phyloP scores from a whole-genome alignment of 1,140 invertebrate genomes.

The Halictus rubicundus region DNA sequence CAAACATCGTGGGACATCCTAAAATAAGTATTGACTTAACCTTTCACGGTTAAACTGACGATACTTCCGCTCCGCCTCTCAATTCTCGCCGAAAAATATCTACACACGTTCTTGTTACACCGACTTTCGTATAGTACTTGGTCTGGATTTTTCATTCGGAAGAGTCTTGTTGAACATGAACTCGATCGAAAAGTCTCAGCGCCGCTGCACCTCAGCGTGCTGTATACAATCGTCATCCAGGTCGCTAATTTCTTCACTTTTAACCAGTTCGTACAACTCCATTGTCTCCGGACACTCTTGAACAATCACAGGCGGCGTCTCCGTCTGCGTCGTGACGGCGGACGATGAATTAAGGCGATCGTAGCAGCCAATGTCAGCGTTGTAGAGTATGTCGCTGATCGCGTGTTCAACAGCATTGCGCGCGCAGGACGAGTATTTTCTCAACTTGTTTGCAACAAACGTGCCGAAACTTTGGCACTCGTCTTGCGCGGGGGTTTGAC shows the following conservation, averaged over 20 bases:
- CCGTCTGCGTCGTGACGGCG: not conserved
- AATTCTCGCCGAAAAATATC: no score
- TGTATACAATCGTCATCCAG: not conserved
- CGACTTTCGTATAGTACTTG: no score
- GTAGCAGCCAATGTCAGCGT: slow-evolving; percentile 2
- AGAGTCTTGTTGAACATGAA: no score
- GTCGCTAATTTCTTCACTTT: not conserved
- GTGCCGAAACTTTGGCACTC: not conserved
- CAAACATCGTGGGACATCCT: no score
- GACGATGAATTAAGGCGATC: not conserved
- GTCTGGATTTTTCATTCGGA: no score
- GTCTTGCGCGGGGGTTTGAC: not conserved
- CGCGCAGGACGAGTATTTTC: not conserved
- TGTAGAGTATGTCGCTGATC: slow-evolving; percentile 1
- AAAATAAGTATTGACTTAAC: no score
- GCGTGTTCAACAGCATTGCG: slow-evolving; percentile 3
- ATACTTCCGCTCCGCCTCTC: no score
- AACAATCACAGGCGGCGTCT: fast-evolving
- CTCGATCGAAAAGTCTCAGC: not conserved
- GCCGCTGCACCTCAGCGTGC: no score
- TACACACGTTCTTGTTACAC: no score
- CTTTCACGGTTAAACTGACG: no score
- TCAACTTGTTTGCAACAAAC: slow-evolving; percentile 1
- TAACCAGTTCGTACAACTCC: not conserved
- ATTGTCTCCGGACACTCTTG: no score